Evolutionary conservation across 2,113 vertebrate species (phyloP), one percentile per base, ranked within the genome.

Genomic region (Aldabrachelys gigantea): DNA sequence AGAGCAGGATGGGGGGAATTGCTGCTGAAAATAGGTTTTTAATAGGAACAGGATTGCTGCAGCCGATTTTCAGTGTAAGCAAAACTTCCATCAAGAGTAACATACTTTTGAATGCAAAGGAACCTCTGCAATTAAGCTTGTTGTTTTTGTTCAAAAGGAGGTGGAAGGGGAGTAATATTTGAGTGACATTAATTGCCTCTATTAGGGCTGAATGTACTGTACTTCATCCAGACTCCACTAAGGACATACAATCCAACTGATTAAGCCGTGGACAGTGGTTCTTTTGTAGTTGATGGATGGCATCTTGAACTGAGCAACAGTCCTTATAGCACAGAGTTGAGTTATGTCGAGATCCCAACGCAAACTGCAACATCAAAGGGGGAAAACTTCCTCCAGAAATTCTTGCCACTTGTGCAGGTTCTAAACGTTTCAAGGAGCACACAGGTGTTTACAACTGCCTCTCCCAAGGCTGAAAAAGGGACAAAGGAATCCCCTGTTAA

Each of bases 151-250:
- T 91, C 79, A 92, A 96, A 94, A 81, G 65, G 83, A 49, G 84
- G 85, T 95, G 85, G 91, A 91, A 89, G 95, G 92, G 80, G 97
- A 94, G 95, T 95, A 97, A 85, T 88, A 87, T 59, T 93, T 97
- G 97, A 97, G 87, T 97, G 97, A 96, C 96, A 57, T 94, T 97
- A 97, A 97, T 97, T 96, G 97, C 94, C 92, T 81, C 92, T 95
- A 87, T 96, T 96, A 96, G 88, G 59, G 89, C 76, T 94, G 57
- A 94, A 91, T 95, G 92, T 90, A 87, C 95, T 80, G 86, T 16
- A 85, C 89, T 95, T 85, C 95, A 93, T 85, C 89, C 94, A 93
- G 91, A 91, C 89, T 96, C 94, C 81, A 91, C 91, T 5, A 88
- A 57, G 96, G 83, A 92, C 94, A 65, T 49, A 95, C 91, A 94